Base-by-base conservation (phyloP, 2,797 vertebrate species). In the Falco peregrinus region DNA sequence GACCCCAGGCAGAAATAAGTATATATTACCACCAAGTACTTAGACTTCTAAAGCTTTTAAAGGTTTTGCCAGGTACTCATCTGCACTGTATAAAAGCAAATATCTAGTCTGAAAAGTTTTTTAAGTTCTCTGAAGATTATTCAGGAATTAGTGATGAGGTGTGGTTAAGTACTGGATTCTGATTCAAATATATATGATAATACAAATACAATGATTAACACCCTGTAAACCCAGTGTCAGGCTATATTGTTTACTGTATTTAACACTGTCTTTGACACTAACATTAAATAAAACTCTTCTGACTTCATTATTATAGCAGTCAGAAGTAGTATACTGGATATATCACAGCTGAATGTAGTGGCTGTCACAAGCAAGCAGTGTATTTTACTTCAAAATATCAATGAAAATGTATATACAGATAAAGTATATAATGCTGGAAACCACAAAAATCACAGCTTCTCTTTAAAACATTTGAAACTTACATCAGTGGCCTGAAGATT, bases 1-100 rank as follows among this genome's bases (percentile, higher is more conserved):
- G 57, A 89, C 92, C 75, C n/a, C 87, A 69, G 93, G 76, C 96
- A 94, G 65, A 88, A 91, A 51, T 53, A 75, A 81, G 25, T 22
- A 71, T 33, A 5, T 57, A 75, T n/a, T 71, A 71, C 47, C 28
- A 89, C 31, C 78, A 73, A 88, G 57, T 22, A 59, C 71, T 87
- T 79, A 39, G 24, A 64, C 67, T 88, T 91, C 79, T 87, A 73
- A 92, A 93, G 81, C 76, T 74, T 70, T 85, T 47, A 26, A 13
- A 90, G 88, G 54, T 80, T 80, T 61, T 83, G 91, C 65, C 75
- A 94, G 56, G 41, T 60, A 18, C 17, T 54, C 65, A 83, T 74
- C 64, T 74, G 51, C 25, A 26, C 51, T 47, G 26, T 28, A 54
- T 45, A 37, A 91, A 87, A 93, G 79, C 41, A 80, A 92, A 29